Base-by-base conservation (phyloP, 2,797 vertebrate species). In the Sebastes glaucus region DNA sequence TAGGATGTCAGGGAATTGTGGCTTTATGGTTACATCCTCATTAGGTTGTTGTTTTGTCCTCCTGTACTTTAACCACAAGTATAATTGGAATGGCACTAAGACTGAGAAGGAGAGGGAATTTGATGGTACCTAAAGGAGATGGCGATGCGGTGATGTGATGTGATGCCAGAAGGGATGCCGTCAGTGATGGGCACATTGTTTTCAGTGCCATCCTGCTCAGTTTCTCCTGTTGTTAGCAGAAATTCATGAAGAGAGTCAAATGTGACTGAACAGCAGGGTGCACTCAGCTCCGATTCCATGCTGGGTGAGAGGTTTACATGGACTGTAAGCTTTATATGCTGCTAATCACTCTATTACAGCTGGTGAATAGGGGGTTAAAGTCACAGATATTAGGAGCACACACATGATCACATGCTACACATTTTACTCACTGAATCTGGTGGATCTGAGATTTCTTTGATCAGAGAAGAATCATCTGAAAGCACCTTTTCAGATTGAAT, bases 1-100 rank as follows among this genome's bases (percentile, higher is more conserved):
- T 88, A 92, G 75, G 55, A 88, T 86, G 87, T 88, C 68, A 81
- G 84, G 71, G 84, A 91, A 87, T 78, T 80, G 82, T 73, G 82
- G 67, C 64, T 87, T 67, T 64, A 60, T 82, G 84, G 90, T 83
- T 84, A 84, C 81, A 83, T 88, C 82, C 88, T 91, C 87, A 87
- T 93, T 88, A 88, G 67, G 75, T 77, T 88, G 74, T 77, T 83
- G 71, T 85, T 77, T 71, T 63, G 59, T 81, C 70, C 33, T 79
- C 69, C 38, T 84, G 64, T 67, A 68, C 80, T 78, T 77, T 53
- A 75, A 75, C 6, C 38, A 75, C 10, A 22, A 81, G 71, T 83
- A 71, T 38, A 71, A 80, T 13, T 64, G 71, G 57, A 72, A 72
- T 7, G 27, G 35, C 20, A 52, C 71, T 49, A 23, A 81, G 65